phyloP scores from a whole-genome alignment of 30 jellyfish, hydroid and myxozoan species.

The Nemopilema nomurai region DNA sequence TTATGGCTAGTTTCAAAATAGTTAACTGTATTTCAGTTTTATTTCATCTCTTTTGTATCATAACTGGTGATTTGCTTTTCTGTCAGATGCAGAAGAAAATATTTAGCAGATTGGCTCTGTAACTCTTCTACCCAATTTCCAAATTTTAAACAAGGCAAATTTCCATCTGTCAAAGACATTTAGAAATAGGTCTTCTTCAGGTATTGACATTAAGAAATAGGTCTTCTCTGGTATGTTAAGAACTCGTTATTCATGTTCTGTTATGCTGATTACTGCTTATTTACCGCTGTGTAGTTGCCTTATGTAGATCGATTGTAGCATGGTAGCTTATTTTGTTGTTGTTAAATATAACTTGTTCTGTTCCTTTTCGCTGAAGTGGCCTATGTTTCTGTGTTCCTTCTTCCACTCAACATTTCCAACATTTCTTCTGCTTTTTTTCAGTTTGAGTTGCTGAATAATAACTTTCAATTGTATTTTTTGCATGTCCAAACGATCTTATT shows the following conservation, averaged over 20 bases:
- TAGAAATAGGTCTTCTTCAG: slow-evolving; percentile 14
- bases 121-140: slow-evolving; percentile 8
- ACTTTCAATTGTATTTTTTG: slow-evolving; percentile 19
- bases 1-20: neutral
- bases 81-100: slow-evolving; percentile 25
- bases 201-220: neutral
- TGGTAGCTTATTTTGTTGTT: too few species aligned
- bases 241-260: too few species aligned
- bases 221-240: neutral
- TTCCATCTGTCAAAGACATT: slow-evolving; percentile 19
- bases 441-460: slow-evolving; percentile 27
- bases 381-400: slow-evolving; percentile 20
- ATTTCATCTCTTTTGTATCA: slow-evolving; percentile 39
- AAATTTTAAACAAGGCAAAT: slow-evolving; percentile 19
- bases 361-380: slow-evolving; percentile 13
- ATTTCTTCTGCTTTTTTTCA: slow-evolving; percentile 50
- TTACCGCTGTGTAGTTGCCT: too few species aligned
- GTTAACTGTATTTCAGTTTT: slow-evolving; percentile 15
- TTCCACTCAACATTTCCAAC: slow-evolving; percentile 54
- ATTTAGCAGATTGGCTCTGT: slow-evolving; percentile 12
- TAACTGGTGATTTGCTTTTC: slow-evolving; percentile 14
- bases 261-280: too few species aligned
- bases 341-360: too few species aligned
- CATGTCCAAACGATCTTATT: slow-evolving; percentile 45
- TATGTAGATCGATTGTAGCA: too few species aligned